These are phyloP conservation scores for Hoplodrina ambigua DNA, from an alignment of 2,888 invertebrate genomes.

Conservation along the genomic window DNA sequence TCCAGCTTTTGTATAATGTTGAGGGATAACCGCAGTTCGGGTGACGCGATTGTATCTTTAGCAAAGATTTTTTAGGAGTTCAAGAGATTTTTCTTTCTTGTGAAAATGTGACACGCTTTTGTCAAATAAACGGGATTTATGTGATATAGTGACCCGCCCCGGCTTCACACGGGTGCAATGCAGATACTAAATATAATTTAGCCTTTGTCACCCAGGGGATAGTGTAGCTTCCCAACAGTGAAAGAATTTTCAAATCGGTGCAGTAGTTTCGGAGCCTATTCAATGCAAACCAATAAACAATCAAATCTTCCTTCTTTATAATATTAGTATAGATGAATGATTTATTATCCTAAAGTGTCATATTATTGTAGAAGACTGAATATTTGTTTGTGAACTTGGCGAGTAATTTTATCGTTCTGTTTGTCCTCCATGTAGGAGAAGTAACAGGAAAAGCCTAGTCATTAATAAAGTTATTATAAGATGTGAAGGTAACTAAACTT, in stretches of 20 bases:
- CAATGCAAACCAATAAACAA: too few relatives aligned
- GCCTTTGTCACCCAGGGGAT: too few relatives aligned
- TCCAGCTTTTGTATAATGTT: constrained; percentile 71
- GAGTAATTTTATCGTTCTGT: not conserved
- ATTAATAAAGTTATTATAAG: too few relatives aligned
- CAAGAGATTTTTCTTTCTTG: constrained; percentile 10
- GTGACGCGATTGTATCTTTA: constrained; percentile 54
- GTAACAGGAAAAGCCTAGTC: too few relatives aligned
- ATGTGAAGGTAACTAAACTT: too few relatives aligned
- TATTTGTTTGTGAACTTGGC: not conserved
- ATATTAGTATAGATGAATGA: too few relatives aligned
- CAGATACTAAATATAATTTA: too few relatives aligned
- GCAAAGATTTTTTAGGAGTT: constrained; percentile 41
- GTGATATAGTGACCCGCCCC: not conserved
- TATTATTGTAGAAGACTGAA: not conserved
- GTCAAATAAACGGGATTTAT: constrained; percentile 6
- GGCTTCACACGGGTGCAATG: too few relatives aligned
- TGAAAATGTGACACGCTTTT: constrained; percentile 15
- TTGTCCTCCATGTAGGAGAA: not conserved
- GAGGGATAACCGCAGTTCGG: constrained; percentile 54
- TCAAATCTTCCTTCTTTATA: too few relatives aligned
- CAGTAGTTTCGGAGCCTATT: too few relatives aligned
- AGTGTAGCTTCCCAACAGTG: too few relatives aligned
- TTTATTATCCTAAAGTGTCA: not conserved
- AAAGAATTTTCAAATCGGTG: too few relatives aligned